A percentile compares a stretch with the other conserved stretches of the same genome.
These are phyloP conservation scores for Uromys caudimaculatus DNA, from an alignment of 2,797 vertebrate genomes.

Conservation along the genomic window DNA sequence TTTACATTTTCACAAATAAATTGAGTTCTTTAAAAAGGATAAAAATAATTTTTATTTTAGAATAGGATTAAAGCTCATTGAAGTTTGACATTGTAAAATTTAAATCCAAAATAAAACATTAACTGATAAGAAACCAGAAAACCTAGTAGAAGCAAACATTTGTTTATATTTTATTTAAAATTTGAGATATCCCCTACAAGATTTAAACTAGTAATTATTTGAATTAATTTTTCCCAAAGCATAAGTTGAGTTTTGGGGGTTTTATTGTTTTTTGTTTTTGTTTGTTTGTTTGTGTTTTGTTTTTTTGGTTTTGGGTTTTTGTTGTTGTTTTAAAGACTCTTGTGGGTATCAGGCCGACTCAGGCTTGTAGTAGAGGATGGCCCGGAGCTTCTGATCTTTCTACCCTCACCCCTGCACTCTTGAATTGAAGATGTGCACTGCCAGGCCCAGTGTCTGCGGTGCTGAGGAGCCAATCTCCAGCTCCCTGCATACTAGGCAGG, in stretches of 20 bases:
- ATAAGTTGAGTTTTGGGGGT: neutral
- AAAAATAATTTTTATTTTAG: conserved; percentile 55
- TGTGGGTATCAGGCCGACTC: neutral
- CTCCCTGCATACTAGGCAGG: neutral
- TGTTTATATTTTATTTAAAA: conserved; percentile 18
- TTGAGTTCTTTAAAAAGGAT: conserved; percentile 38
- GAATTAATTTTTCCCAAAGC: conserved; percentile 23
- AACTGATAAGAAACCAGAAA: conserved; percentile 20
- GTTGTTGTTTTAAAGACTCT: neutral
- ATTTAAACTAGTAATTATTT: conserved; percentile 45
- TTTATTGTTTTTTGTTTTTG: no score
- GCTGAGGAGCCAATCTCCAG: neutral
- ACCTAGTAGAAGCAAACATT: neutral
- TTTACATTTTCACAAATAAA: conserved; percentile 16
- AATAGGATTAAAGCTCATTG: conserved; percentile 33
- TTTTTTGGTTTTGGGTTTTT: no score
- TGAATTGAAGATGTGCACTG: neutral
- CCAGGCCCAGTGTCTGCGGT: neutral
- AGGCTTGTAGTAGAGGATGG: neutral
- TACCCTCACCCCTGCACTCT: neutral
- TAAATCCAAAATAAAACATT: conserved; percentile 40
- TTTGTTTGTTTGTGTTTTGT: neutral
- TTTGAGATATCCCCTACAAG: neutral
- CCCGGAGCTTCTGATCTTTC: neutral
- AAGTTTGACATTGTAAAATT: neutral